Base-by-base conservation (phyloP, 2,113 vertebrate species). In the Phaetusa simplex region DNA sequence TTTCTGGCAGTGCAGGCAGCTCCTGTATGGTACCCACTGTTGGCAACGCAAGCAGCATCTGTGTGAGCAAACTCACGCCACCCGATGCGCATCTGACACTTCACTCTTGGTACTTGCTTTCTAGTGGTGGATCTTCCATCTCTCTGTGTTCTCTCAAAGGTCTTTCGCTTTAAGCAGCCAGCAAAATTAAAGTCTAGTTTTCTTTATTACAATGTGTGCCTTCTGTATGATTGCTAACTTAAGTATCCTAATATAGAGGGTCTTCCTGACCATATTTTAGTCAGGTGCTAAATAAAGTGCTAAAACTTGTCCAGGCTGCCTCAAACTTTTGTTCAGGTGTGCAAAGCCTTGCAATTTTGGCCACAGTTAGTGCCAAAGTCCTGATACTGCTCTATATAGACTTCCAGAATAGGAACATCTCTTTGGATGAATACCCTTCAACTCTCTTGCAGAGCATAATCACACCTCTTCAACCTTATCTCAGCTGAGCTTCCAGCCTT, bases 81-180 rank as follows among this genome's bases (percentile, higher is more conserved):
- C 40, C n/a, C 59, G 38, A 40, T 65, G 40, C 0, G 0, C 4
- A 24, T 22, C 42, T 83, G 80, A 67, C 34, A 16, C 49, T n/a
- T 72, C 58, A 32, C 32, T 2, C 3, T 43, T 1, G 4, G 21
- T 18, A 14, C 20, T 38, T 82, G 55, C 9, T 74, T 85, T 85
- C 0, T 0, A 71, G 21, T 40, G 30, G 20, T 26, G 13, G 24
- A 53, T 80, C 76, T 88, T 84, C 61, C 22, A 4, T 76, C 38
- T 53, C 20, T 67, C 29, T 43, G 22, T 13, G 8, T 42, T 90
- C 34, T 17, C 24, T 70, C 62, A 71, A 65, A 92, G 36, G 24
- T 49, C 32, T 71, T 71, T 30, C 45, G 47, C 21, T 77, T 38
- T 7, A 50, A 76, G 53, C 43, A 69, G 32, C 38, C 38, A 79